Conservation (phyloP, 1,140 invertebrate genomes). For the Halictus rubicundus region DNA sequence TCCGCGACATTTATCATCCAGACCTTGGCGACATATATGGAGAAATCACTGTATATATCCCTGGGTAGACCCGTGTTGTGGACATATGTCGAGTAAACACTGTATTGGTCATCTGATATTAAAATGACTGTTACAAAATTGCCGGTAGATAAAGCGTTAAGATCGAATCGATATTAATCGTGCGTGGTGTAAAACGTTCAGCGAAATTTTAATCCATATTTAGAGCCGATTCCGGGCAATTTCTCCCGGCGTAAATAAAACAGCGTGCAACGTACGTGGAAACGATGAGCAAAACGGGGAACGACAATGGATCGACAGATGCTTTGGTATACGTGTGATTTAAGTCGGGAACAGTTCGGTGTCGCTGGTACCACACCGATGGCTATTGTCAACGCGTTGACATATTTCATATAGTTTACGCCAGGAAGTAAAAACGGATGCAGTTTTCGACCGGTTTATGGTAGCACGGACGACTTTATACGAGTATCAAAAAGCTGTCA, state of each 20-base stretch:
- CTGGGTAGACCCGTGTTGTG: too few relatives aligned
- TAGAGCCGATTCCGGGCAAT: conserved; percentile 9
- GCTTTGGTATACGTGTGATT: conserved; percentile 24
- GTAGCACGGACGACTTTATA: neutral
- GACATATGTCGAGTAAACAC: too few relatives aligned
- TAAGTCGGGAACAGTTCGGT: conserved; percentile 2
- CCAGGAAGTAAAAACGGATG: conserved; percentile 18
- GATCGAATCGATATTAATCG: neutral
- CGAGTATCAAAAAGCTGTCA: neutral
- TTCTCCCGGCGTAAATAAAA: conserved; percentile 12
- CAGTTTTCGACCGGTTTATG: conserved; percentile 15
- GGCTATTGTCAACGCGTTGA: conserved; percentile 32
- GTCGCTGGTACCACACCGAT: neutral
- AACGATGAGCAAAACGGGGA: conserved; percentile 12
- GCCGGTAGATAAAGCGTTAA: too few relatives aligned
- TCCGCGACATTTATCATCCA: too few relatives aligned
- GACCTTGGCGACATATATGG: too few relatives aligned
- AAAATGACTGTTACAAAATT: too few relatives aligned
- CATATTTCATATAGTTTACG: conserved; percentile 34
- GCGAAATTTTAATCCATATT: neutral
- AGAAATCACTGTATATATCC: too few relatives aligned
- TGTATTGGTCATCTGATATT: too few relatives aligned
- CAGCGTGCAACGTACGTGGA: neutral
- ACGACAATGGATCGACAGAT: conserved; percentile 20
- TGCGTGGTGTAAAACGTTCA: neutral